Evolutionary conservation across 2,797 vertebrate genomes (phyloP).

Genomic region (Alosa sapidissima): DNA sequence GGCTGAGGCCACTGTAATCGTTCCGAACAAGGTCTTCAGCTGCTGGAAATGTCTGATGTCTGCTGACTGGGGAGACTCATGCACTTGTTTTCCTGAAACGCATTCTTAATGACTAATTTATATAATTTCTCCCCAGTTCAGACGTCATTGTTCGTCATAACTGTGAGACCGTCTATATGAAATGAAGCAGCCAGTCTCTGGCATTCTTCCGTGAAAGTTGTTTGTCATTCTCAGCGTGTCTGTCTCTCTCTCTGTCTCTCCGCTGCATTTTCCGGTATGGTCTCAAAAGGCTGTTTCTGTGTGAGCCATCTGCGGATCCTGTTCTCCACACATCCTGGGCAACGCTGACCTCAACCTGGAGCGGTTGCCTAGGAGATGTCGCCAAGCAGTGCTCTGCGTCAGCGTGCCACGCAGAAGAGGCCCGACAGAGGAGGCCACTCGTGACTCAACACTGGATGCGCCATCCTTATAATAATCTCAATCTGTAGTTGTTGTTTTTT

Average conservation of each 20-base stretch:
- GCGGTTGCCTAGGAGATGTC: conserved; percentile 5
- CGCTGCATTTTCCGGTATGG: neutral
- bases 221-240: neutral
- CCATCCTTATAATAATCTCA: neutral
- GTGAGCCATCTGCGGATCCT: neutral
- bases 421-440: neutral
- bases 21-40: neutral
- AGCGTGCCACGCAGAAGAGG: neutral
- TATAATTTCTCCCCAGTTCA: neutral
- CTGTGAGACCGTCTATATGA: neutral
- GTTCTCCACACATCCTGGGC: conserved; percentile 1
- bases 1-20: neutral
- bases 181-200: neutral
- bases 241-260: neutral
- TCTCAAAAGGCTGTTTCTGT: neutral
- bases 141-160: neutral
- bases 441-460: neutral
- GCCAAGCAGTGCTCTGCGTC: conserved; percentile 28
- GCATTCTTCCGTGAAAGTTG: neutral
- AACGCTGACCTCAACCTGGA: conserved; percentile 10
- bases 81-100: neutral
- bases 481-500: neutral
- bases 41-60: neutral
- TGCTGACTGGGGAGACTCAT: neutral
- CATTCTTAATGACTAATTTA: neutral